phyloP scores from a whole-genome alignment of 2,113 vertebrate genomes.

The Lota lota region DNA sequence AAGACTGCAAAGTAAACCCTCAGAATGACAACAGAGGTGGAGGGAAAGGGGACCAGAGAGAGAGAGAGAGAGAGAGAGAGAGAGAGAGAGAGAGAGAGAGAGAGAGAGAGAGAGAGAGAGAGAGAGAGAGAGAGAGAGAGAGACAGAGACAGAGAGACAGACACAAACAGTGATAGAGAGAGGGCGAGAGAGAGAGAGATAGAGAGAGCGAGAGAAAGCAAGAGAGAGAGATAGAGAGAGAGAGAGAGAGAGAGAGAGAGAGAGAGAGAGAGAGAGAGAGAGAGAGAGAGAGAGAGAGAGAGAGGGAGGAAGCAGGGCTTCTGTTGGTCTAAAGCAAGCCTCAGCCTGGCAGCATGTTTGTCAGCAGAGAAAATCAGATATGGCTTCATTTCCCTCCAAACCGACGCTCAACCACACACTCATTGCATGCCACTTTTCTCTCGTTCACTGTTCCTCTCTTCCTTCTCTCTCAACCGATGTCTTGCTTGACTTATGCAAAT shows the following conservation, averaged over 20 bases:
- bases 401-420: constrained; percentile 49
- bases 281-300: constrained; percentile 13
- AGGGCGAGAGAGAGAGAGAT: constrained; percentile 4
- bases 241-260: constrained; percentile 23
- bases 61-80: constrained; percentile 15
- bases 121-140: background rate
- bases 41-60: constrained; percentile 8
- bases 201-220: constrained; percentile 11
- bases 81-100: constrained; percentile 32
- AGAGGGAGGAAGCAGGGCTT: constrained; percentile 36
- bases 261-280: constrained; percentile 2
- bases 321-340: constrained; percentile 60
- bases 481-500: constrained; percentile 24
- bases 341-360: constrained; percentile 62
- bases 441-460: background rate
- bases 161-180: constrained; percentile 17
- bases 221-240: constrained; percentile 13
- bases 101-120: constrained; percentile 36
- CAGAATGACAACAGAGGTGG: constrained; percentile 49
- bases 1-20: constrained; percentile 62
- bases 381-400: constrained; percentile 58
- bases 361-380: constrained; percentile 63
- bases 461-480: background rate
- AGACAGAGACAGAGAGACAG: constrained; percentile 7
- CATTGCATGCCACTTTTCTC: constrained; percentile 6